phyloP scores from a whole-genome alignment of 2,888 invertebrate genomes.

The Poecilus cupreus region DNA sequence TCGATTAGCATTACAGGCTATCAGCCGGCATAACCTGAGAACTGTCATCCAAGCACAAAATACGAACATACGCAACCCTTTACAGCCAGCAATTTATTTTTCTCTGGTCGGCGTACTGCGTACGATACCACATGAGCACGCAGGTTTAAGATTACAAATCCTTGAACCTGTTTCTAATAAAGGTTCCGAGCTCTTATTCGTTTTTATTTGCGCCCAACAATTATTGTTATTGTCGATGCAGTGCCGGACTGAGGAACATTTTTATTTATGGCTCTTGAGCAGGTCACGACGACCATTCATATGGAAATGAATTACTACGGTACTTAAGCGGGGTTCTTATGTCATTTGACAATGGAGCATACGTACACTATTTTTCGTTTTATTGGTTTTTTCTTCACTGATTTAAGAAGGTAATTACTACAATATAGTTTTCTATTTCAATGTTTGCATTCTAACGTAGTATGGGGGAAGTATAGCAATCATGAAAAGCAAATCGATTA shows the following conservation, averaged over 20 bases:
- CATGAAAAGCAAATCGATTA: too few species aligned
- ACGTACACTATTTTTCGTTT: too few species aligned
- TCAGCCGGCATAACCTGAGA: slow-evolving; percentile 24
- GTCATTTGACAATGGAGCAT: not conserved
- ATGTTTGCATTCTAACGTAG: too few species aligned
- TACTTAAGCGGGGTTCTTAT: too few species aligned
- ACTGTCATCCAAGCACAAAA: slow-evolving; percentile 45
- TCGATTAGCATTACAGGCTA: slow-evolving; percentile 46
- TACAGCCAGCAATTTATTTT: slow-evolving; percentile 10
- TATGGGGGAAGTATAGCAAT: too few species aligned
- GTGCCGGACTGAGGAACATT: not conserved
- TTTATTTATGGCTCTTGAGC: slow-evolving; percentile 1
- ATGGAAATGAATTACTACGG: not conserved
- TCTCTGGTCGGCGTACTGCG: not conserved
- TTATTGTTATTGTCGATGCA: slow-evolving; percentile 12
- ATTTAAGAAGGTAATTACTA: too few species aligned
- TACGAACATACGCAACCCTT: not conserved
- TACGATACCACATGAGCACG: not conserved
- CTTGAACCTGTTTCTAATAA: slow-evolving; percentile 55
- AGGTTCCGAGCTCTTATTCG: not conserved
- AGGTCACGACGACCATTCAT: not conserved
- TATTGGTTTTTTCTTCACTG: too few species aligned
- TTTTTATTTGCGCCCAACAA: slow-evolving; percentile 3
- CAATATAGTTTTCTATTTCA: too few species aligned
- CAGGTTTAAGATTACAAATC: slow-evolving; percentile 51